These are phyloP conservation scores for Scophthalmus maximus DNA, from an alignment of 2,113 vertebrate species.

Conservation along the genomic window DNA sequence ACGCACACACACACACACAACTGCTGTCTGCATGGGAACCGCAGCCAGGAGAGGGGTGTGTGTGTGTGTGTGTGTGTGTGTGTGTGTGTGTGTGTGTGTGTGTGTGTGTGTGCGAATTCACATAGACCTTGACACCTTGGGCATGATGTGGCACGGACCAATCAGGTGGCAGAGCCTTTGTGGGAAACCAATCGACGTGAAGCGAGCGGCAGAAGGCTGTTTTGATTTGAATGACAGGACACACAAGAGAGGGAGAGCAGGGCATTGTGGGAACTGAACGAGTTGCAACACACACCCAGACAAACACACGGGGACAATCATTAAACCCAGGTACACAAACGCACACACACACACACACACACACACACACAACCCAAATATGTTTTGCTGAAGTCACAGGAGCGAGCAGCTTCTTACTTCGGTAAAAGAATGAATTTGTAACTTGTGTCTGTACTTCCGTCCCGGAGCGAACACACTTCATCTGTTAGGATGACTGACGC, in stretches of 20 bases:
- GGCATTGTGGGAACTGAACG: conserved; percentile 59
- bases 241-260: neutral
- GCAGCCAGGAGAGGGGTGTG: neutral
- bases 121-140: conserved; percentile 12
- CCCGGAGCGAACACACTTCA: conserved; percentile 19
- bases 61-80: conserved; percentile 12
- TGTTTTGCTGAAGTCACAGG: too few relatives aligned
- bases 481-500: conserved; percentile 40
- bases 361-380: neutral
- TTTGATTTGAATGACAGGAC: conserved; percentile 43
- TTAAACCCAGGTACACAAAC: neutral
- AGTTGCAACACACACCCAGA: too few relatives aligned
- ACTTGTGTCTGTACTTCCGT: too few relatives aligned
- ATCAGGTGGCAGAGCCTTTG: conserved; percentile 15
- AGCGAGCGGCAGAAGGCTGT: too few relatives aligned
- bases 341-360: conserved; percentile 1
- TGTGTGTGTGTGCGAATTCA: conserved; percentile 24
- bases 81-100: neutral
- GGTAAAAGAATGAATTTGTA: too few relatives aligned
- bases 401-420: too few relatives aligned
- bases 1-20: too few relatives aligned
- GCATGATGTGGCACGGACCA: conserved; percentile 26
- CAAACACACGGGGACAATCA: neutral
- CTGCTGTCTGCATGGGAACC: too few relatives aligned
- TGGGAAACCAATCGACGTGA: conserved; percentile 37